Conservation (phyloP, 2,797 vertebrate genomes). For the Poecile montanus region DNA sequence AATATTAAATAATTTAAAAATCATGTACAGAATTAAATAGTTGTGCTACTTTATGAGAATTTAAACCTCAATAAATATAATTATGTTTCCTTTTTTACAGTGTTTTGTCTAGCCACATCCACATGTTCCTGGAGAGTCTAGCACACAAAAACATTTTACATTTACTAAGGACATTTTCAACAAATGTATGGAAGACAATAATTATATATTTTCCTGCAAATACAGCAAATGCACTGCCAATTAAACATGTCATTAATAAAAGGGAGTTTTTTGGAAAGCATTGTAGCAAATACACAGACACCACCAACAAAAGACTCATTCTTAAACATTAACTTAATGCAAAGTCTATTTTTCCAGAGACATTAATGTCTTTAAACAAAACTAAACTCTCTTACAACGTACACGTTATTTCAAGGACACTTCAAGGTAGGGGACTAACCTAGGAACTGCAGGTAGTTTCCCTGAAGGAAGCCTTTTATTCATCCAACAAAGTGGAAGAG, state of each 20-base stretch:
- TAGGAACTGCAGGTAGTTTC: not conserved
- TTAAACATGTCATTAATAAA: not conserved
- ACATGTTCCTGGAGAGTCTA: not conserved
- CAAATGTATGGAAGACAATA: not conserved
- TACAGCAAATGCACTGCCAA: not conserved
- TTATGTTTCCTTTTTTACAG: not conserved
- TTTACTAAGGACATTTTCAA: not conserved
- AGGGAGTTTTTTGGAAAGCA: accelerated
- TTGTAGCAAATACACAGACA: not conserved
- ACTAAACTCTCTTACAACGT: not conserved
- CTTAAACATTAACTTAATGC: not conserved
- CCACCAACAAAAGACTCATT: not conserved
- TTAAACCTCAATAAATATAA: not conserved
- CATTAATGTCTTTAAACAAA: not conserved
- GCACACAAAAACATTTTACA: not conserved
- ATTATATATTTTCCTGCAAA: not conserved
- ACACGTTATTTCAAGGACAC: not conserved
- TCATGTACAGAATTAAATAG: not conserved
- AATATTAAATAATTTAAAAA: not conserved
- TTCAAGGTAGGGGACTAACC: not conserved
- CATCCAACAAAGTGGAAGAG: not conserved
- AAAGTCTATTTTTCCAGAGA: not conserved
- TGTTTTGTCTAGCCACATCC: not conserved
- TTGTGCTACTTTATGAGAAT: not conserved
- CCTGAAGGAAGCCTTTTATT: not conserved